Percentiles rank a stretch among this genome's conserved stretches.
Conservation (phyloP, 2,888 invertebrate genomes). For the Argyresthia goedartella region DNA sequence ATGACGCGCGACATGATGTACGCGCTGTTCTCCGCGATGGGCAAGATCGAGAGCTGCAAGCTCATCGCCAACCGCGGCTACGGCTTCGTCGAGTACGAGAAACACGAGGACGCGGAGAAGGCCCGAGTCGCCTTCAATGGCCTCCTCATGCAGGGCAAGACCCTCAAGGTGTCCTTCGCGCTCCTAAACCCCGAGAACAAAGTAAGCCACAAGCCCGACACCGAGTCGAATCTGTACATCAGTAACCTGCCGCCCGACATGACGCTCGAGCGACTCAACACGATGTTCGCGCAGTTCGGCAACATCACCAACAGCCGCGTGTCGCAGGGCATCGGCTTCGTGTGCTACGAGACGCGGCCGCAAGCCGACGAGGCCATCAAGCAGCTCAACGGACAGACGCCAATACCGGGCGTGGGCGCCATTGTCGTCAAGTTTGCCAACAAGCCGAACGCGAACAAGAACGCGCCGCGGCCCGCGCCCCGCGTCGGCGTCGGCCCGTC, state of each 20-base stretch:
- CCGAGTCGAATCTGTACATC: slow-evolving; percentile 64
- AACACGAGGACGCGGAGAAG: slow-evolving; percentile 68
- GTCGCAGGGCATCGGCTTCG: slow-evolving; percentile 65
- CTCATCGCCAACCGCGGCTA: slow-evolving; percentile 64
- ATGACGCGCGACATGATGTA: slow-evolving; percentile 71
- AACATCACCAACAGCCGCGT: slow-evolving; percentile 63
- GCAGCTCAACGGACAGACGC: slow-evolving; percentile 55
- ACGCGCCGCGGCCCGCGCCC: slow-evolving; percentile 46
- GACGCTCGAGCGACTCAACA: slow-evolving; percentile 61
- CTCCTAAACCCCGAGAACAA: slow-evolving; percentile 66
- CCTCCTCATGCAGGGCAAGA: slow-evolving; percentile 65
- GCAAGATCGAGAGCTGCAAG: slow-evolving; percentile 66
- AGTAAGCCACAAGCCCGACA: slow-evolving; percentile 62
- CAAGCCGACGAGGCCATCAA: slow-evolving; percentile 64
- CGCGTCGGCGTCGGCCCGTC: slow-evolving; percentile 26
- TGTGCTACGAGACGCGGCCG: slow-evolving; percentile 54
- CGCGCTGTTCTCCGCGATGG: slow-evolving; percentile 66
- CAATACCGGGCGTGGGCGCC: slow-evolving; percentile 53
- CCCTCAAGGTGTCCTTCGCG: slow-evolving; percentile 65
- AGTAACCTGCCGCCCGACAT: slow-evolving; percentile 67
- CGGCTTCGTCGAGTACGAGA: slow-evolving; percentile 65
- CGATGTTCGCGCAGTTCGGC: slow-evolving; percentile 53
- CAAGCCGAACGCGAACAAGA: slow-evolving; percentile 58
- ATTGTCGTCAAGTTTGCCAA: slow-evolving; percentile 65
- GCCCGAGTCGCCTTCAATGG: slow-evolving; percentile 66